A percentile compares a stretch with the other conserved stretches of the same genome.
Conservation (phyloP, 2,888 invertebrate genomes). For the Microchrysa polita region DNA sequence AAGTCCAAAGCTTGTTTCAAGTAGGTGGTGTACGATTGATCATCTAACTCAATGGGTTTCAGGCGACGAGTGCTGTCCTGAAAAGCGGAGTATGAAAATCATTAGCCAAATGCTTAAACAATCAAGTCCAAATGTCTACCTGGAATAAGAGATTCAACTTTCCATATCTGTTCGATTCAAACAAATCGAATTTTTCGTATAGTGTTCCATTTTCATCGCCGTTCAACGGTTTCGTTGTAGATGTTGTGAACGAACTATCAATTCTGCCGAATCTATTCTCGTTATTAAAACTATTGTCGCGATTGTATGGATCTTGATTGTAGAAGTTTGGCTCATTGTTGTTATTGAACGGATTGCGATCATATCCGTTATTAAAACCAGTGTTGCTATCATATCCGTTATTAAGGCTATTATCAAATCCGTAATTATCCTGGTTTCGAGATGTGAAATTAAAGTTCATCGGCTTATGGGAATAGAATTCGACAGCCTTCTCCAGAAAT, state of each 20-base stretch:
- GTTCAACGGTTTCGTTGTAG: conserved; percentile 55
- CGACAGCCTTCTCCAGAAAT: conserved; percentile 71
- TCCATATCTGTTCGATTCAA: conserved; percentile 75
- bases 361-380: conserved; percentile 47
- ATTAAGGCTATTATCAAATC: conserved; percentile 49
- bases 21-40: conserved; percentile 81
- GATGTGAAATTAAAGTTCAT: conserved; percentile 46
- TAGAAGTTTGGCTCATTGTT: conserved; percentile 48
- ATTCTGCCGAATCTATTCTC: conserved; percentile 55
- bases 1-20: conserved; percentile 74
- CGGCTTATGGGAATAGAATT: conserved; percentile 66
- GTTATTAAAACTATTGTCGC: conserved; percentile 51
- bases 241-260: conserved; percentile 58
- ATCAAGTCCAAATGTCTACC: conserved; percentile 63
- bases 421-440: conserved; percentile 48
- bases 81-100: conserved; percentile 46
- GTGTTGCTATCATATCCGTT: conserved; percentile 56
- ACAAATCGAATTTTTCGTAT: conserved; percentile 75
- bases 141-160: conserved; percentile 82
- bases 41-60: conserved; percentile 72
- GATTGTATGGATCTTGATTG: conserved; percentile 57
- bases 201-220: conserved; percentile 56
- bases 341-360: conserved; percentile 26
- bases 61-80: conserved; percentile 80
- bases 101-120: neutral